phyloP scores from a whole-genome alignment of 1,140 invertebrate genomes.

The Camponotus pennsylvanicus region DNA sequence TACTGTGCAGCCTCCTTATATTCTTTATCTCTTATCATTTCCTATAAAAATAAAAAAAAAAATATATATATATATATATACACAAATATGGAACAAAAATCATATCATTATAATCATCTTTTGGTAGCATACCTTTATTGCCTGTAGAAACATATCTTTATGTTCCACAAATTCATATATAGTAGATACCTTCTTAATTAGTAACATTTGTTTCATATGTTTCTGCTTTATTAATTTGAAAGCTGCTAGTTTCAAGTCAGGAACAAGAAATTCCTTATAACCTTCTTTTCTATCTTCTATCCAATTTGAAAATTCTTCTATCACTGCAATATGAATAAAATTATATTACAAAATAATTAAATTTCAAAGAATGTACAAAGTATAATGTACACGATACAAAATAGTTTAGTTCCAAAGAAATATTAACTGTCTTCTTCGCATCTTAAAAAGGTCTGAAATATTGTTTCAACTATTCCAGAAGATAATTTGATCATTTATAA shows the following conservation, averaged over 20 bases:
- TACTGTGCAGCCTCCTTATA: slow-evolving; percentile 90
- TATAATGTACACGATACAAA: background rate
- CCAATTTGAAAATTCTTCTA: slow-evolving; percentile 88
- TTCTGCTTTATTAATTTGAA: slow-evolving; percentile 88
- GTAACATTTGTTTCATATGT: slow-evolving; percentile 78
- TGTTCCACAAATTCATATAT: slow-evolving; percentile 87
- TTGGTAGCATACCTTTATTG: slow-evolving; percentile 81
- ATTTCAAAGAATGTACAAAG: background rate
- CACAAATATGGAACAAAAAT: slow-evolving; percentile 22
- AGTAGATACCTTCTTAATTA: slow-evolving; percentile 86
- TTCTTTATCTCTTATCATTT: slow-evolving; percentile 86
- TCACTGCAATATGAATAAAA: slow-evolving; percentile 81
- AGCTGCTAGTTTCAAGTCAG: slow-evolving; percentile 87
- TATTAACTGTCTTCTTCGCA: background rate
- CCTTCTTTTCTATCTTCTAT: slow-evolving; percentile 77
- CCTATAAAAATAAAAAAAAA: slow-evolving; percentile 68
- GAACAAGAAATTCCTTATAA: slow-evolving; percentile 82
- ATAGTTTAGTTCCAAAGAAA: background rate
- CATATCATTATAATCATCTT: background rate
- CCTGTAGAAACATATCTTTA: slow-evolving; percentile 86
- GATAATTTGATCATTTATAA: background rate
- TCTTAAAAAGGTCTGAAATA: background rate
- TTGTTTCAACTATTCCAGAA: background rate
- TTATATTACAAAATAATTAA: background rate
- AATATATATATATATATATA: background rate